Evolutionary conservation across 30 jellyfish, hydroid and myxozoan species (phyloP), one percentile per base, ranked within the genome.

Genomic region (Cassiopea andromeda): DNA sequence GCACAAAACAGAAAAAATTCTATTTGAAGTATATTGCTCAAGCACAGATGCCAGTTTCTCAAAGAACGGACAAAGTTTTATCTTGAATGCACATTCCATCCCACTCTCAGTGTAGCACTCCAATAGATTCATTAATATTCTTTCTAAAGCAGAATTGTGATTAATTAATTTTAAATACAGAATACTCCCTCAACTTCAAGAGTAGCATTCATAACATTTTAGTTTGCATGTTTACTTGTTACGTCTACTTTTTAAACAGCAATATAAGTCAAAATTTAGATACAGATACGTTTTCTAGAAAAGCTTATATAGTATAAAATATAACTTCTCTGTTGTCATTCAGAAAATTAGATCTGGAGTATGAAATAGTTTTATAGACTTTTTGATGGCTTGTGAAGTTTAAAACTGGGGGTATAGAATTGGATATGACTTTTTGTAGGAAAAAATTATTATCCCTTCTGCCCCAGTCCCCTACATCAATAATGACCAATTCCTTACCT

Each of bases 21-120:
- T 75, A 44, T 75, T 44, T 75, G 69, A 75, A 75, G 84, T 69
- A 75, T 19, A 60, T 16, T 75, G 84, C 75, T 66, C 75, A 66
- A 66, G 75, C 46, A 13, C 15, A 2, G 75, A 13, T 66, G 75
- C 75, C 64, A 54, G 64, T 54, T 54, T 54, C 64, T 10, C 64
- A 54, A 6, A 54, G 64, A 54, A 54, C 7, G 64, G 38, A 10
- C 7, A 6, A 54, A 54, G 7, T 54, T 54, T 54, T 54, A 10
- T 54, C 64, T 54, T 54, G 64, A 54, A 54, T 54, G 0, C 38
- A 27, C 38, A 27, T 3, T 54, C 7, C 64, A 54, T 54, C 38
- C 38, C 38, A 27, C 38, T 54, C 64, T 54, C 64, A 54, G 7
- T 54, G 64, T 54, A 54, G 64, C 64, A 54, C 64, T 54, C 64